These are phyloP conservation scores for Tokudaia tokunoshimensis DNA, from an alignment of 2,797 vertebrate genomes.

Conservation along the genomic window DNA sequence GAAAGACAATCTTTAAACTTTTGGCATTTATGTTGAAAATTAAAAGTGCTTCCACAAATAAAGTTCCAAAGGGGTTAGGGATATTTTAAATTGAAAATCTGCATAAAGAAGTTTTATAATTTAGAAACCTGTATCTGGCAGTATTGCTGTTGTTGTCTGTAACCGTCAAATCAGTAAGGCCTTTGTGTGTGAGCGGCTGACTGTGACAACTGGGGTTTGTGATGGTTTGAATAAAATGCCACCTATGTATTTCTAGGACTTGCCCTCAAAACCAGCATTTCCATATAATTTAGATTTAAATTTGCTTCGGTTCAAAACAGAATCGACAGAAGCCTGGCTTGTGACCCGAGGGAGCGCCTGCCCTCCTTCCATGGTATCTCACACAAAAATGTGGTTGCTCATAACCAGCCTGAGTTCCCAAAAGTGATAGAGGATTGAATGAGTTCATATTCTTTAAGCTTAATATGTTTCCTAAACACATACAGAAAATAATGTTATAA, in stretches of 20 bases:
- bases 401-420: background rate
- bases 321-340: slow-evolving; percentile 26
- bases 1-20: slow-evolving; percentile 35
- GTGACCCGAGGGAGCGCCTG: background rate
- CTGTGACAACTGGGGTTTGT: background rate
- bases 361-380: background rate
- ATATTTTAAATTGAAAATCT: slow-evolving; percentile 50
- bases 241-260: slow-evolving; percentile 24
- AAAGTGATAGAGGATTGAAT: slow-evolving; percentile 13
- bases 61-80: background rate
- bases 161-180: background rate
- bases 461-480: background rate
- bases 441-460: slow-evolving; percentile 7
- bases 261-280: slow-evolving; percentile 14
- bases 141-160: background rate
- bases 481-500: background rate
- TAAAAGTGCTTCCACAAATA: background rate
- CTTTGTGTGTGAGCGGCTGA: background rate
- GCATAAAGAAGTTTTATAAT: background rate
- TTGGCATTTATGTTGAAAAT: background rate
- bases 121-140: slow-evolving; percentile 29
- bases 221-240: background rate
- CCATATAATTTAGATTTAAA: slow-evolving; percentile 52
- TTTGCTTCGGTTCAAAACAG: slow-evolving; percentile 29
- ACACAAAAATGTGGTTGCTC: slow-evolving; percentile 9